Base-by-base conservation (phyloP, 1,140 invertebrate species). In the Mamestra configurata region DNA sequence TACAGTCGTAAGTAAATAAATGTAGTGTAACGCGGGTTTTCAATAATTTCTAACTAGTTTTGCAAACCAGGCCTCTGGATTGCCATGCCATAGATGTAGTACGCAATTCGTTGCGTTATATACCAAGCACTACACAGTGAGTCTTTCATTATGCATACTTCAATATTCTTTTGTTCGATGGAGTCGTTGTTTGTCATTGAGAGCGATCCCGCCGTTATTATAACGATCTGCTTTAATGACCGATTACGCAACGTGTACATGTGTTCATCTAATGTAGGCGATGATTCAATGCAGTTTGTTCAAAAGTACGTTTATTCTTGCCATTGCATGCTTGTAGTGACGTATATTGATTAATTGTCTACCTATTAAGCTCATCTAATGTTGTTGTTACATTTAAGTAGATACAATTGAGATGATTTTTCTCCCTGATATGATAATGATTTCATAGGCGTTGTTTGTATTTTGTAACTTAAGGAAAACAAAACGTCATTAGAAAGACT, bases 211-310 rank as follows among this genome's bases (percentile, higher is more conserved):
- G 49, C 72, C 40, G 46, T 79, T 75, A 86, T 82, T 75, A 75
- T 59, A 83, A 80, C 82, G 70, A 85, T 84, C 79, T 78, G 80
- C 82, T 87, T 81, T 88, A 90, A 90, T 90, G 87, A 88, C 81
- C 84, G 86, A 85, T 90, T 90, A 84, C 86, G 84, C 83, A 91
- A 90, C 72, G 79, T 79, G 77, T 84, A 77, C 76, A 79, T n/a
- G n/a, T n/a, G 80, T 80, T 83, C 76, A 87, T 88, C 81, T 88
- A 88, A 88, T 85, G 82, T 81, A 66, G 86, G 82, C 83, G 83
- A 87, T 89, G 86, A 89, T 86, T 89, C 84, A 88, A 85, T 87
- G 83, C 79, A 80, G 61, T 84, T 82, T 80, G 80, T 84, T 73
- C 49, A 64, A 77, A 57, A 73, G 78, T 66, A 64, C 61, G n/a